phyloP scores from a whole-genome alignment of 2,888 invertebrate species.

The Phytoseiulus persimilis region DNA sequence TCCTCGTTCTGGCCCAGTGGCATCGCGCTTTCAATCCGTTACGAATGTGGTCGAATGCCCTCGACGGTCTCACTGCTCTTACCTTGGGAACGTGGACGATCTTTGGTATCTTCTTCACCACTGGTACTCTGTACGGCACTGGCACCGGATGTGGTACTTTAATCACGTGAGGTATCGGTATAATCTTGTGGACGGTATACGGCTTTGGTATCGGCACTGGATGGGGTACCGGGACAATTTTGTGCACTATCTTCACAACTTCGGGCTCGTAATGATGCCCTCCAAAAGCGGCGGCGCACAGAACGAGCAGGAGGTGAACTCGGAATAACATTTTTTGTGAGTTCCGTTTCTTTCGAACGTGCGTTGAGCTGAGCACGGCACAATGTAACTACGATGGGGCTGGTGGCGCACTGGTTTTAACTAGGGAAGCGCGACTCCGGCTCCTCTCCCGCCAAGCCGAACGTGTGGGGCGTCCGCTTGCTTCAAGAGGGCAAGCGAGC shows the following conservation, averaged over 20 bases:
- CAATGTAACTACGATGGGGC: not conserved
- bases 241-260: slow-evolving; percentile 44
- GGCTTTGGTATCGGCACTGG: slow-evolving; percentile 46
- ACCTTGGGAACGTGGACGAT: slow-evolving; percentile 27
- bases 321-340: not conserved
- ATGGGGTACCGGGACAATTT: slow-evolving; percentile 44
- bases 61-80: not conserved
- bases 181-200: slow-evolving; percentile 46
- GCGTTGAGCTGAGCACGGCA: not conserved
- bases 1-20: not conserved
- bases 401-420: not conserved
- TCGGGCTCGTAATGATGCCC: slow-evolving; percentile 42
- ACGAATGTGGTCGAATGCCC: not conserved
- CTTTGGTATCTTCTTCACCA: slow-evolving; percentile 45
- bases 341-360: not conserved
- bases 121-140: slow-evolving; percentile 46
- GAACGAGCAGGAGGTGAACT: not conserved
- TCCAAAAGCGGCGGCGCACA: not conserved
- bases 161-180: slow-evolving; percentile 46
- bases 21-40: not conserved
- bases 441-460: not conserved
- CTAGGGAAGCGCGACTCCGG: not conserved
- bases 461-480: not conserved
- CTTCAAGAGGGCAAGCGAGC: not conserved
- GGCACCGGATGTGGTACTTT: slow-evolving; percentile 46